A percentile compares a stretch with the other conserved stretches of the same genome.
phyloP scores from a whole-genome alignment of 2,888 invertebrate genomes.

The Cephus runcator region DNA sequence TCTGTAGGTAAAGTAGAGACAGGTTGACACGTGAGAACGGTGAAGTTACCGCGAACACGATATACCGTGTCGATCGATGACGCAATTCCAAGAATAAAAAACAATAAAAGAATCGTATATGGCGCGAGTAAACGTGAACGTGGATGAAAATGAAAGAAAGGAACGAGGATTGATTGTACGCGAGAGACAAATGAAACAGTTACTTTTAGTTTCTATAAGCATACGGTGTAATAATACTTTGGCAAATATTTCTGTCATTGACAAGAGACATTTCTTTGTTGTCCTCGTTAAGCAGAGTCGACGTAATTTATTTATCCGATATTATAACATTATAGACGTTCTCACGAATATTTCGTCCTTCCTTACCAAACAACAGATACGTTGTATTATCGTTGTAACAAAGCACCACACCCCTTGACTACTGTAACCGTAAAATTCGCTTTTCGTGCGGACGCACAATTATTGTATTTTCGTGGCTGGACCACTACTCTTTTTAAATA shows the following conservation, averaged over 20 bases:
- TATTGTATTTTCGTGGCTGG: constrained; percentile 38
- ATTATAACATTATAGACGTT: not conserved
- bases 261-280: not conserved
- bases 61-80: not conserved
- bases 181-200: not conserved
- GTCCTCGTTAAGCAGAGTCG: not conserved
- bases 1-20: not conserved
- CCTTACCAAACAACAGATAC: not conserved
- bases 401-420: not conserved
- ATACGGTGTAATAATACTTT: not conserved
- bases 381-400: not conserved
- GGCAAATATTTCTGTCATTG: not conserved
- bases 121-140: not conserved
- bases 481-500: constrained; percentile 34
- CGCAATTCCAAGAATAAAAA: not conserved
- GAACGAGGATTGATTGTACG: not conserved
- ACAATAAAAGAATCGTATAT: not conserved
- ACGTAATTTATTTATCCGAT: not conserved
- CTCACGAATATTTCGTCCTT: not conserved
- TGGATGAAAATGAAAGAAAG: not conserved
- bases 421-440: not conserved
- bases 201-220: not conserved
- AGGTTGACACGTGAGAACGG: not conserved
- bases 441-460: not conserved
- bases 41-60: not conserved